phyloP scores from a whole-genome alignment of 2,113 vertebrate genomes.

The Oncorhynchus clarkii region DNA sequence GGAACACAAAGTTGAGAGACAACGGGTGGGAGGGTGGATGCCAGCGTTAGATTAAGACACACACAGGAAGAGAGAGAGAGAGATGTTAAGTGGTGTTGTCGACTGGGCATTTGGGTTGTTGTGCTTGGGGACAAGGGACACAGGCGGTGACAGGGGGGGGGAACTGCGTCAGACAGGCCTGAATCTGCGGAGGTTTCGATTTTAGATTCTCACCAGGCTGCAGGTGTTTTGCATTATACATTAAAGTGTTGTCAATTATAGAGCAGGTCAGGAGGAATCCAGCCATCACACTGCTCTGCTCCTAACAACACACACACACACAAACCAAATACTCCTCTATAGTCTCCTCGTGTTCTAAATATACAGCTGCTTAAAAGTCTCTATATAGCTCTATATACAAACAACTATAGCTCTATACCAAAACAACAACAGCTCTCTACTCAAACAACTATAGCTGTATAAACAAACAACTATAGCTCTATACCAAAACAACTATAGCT shows the following conservation, averaged over 20 bases:
- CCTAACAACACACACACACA: background rate
- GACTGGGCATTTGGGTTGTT: background rate
- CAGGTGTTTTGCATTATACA: slow-evolving; percentile 63
- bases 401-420: no score
- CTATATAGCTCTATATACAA: slow-evolving; percentile 29
- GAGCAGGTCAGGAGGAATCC: slow-evolving; percentile 54
- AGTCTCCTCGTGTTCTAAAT: slow-evolving; percentile 20
- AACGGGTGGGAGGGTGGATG: background rate
- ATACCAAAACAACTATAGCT: no score
- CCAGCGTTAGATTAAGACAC: background rate
- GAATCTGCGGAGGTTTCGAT: slow-evolving; percentile 49
- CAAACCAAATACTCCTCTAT: no score
- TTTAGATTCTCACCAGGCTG: slow-evolving; percentile 28
- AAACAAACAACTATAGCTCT: no score
- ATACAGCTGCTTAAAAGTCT: slow-evolving; percentile 45
- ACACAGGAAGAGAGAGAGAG: no score
- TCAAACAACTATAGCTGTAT: no score
- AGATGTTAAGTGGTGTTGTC: no score
- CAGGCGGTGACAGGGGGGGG: background rate
- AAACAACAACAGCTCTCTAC: no score
- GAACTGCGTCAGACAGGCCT: background rate
- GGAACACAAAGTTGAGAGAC: no score
- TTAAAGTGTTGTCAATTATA: slow-evolving; percentile 60
- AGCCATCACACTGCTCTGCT: slow-evolving; percentile 44
- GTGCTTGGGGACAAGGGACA: background rate